Base-by-base conservation (phyloP, 2,113 vertebrate species). In the Phrynosoma platyrhinos region DNA sequence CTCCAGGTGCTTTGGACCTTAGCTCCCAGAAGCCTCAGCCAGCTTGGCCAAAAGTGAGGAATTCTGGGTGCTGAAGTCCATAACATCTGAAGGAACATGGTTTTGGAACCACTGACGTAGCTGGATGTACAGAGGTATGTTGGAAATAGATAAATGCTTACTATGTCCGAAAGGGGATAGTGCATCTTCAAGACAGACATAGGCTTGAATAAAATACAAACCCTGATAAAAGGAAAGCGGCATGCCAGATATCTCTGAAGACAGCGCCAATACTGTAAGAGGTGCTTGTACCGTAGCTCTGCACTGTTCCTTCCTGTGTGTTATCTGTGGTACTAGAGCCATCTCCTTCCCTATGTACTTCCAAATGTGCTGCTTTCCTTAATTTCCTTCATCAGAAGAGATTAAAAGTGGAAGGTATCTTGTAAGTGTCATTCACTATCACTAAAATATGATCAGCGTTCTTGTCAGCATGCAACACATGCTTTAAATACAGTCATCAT, bases 261-360 rank as follows among this genome's bases (percentile, higher is more conserved):
- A 99, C 96, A 96, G 98, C 77, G 90, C 97, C 98, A 95, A 99
- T 97, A 93, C 97, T 97, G 96, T 97, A 98, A 94, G 98, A 95
- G 95, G 96, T 94, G 96, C 96, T 96, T 94, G 98, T 93, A 86
- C 96, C 91, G 86, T 97, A 97, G 97, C 95, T 98, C 95, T 97
- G 98, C 94, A 97, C 96, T 91, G 97, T 94, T 97, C 98, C 99
- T 94, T 99, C 98, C 95, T 99, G 98, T 89, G 98, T 98, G 97
- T 99, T 98, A 98, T 99, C 99, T 96, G 98, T 99, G 95, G 98
- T 99, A 96, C 99, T 99, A 97, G 99, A 99, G 96, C 98, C 99
- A 95, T 99, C 98, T 93, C 98, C 98, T 98, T 99, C 99, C 96
- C 98, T 99, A 96, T 98, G 98, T 92, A 98, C 98, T 98, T 99